phyloP scores from a whole-genome alignment of 1,140 invertebrate species.

The Ooceraea biroi region DNA sequence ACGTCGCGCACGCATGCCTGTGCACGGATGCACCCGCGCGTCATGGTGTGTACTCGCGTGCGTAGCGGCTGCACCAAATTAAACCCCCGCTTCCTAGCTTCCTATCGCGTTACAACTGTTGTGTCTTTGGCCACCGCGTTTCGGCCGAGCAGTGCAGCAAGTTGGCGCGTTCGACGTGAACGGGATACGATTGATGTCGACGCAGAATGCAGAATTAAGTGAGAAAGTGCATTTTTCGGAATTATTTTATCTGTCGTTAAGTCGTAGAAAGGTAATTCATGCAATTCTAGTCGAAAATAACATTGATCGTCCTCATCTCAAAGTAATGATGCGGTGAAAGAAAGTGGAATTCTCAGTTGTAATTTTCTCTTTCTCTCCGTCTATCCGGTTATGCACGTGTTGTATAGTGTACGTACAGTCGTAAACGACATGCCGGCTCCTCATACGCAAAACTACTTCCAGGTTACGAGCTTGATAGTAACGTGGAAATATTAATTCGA shows the following conservation, averaged over 20 bases:
- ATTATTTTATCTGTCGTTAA: background rate
- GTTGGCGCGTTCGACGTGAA: conserved; percentile 11
- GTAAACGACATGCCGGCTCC: background rate
- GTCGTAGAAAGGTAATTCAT: background rate
- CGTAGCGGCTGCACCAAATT: conserved; percentile 46
- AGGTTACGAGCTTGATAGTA: conserved; percentile 17
- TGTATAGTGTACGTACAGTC: background rate
- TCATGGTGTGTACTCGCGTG: conserved; percentile 19
- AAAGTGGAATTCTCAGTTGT: background rate
- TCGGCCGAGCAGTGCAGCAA: background rate
- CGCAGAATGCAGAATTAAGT: background rate
- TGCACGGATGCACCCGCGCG: conserved; percentile 22
- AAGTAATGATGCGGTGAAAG: background rate
- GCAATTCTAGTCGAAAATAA: background rate
- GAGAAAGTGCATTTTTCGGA: background rate
- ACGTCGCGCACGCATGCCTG: conserved; percentile 22
- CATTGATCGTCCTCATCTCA: background rate
- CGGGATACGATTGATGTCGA: conserved; percentile 33
- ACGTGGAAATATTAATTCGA: conserved; percentile 46
- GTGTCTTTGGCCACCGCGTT: conserved; percentile 48
- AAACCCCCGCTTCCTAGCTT: conserved; percentile 53
- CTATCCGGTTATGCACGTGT: background rate
- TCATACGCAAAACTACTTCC: background rate
- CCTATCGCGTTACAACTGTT: conserved; percentile 68
- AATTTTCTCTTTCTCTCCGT: background rate